Base-by-base conservation (phyloP, 2,797 vertebrate species). In the Neosilurus mollespiculum region DNA sequence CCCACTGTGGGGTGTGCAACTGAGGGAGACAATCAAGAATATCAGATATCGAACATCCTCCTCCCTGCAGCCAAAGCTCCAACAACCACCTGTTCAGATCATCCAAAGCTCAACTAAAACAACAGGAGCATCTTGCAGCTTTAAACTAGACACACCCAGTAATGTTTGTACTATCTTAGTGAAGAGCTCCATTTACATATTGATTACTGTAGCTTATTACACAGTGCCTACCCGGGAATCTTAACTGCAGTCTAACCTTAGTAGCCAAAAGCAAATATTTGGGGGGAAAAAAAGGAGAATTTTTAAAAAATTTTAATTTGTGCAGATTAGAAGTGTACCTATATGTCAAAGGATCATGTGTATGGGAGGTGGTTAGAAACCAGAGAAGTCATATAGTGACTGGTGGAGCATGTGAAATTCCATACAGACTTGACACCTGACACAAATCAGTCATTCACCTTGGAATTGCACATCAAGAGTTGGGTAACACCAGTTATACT, bases 1-100 rank as follows among this genome's bases (percentile, higher is more conserved):
- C 80, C 66, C 66, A n/a, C 84, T 66, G 54, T 34, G 69, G 66
- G 80, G 80, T 71, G 84, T 81, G 69, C 20, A 24, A n/a, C 30
- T 43, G 18, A 43, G 61, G 43, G 16, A 58, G 75, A 72, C 59
- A 69, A 26, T 43, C 34, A 26, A 26, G 15, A 58, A 26, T 81
- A 81, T 82, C 81, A 51, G 81, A 82, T 82, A 73, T 75, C 81
- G 8, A 2, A n/a, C 59, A 30, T 72, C 43, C 37, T 62, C 30
- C 70, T 73, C 43, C 59, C 70, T 30, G 16, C 78, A 76, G 53
- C 7, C 30, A 9, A 15, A 84, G 43, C 49, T 73, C 67, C 26
- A n/a, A 15, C 77, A 26, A n/a, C 15, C 61, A 53, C 37, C 77
- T 26, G 37, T 26, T 51, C 34, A 43, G 61, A n/a, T 30, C 43